phyloP scores from a whole-genome alignment of 1,140 invertebrate genomes.

The Ips typographus region DNA sequence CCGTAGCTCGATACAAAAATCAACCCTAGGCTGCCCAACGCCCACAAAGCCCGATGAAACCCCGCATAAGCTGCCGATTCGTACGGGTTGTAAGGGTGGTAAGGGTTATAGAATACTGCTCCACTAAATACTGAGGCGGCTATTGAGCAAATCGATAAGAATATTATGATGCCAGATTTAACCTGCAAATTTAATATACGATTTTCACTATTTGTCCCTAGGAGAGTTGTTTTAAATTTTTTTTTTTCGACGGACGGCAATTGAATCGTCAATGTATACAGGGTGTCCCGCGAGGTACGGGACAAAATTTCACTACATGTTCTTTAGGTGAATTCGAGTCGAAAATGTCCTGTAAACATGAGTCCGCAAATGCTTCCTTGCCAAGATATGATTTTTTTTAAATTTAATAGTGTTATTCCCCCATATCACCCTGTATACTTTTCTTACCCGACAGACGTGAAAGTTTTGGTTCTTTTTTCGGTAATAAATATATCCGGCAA shows the following conservation, averaged over 20 bases:
- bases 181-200: constrained; percentile 38
- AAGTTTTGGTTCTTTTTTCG: constrained; percentile 45
- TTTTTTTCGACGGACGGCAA: background rate
- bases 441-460: constrained; percentile 52
- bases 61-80: constrained; percentile 60
- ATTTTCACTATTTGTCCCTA: too few species aligned
- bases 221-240: background rate
- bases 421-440: background rate
- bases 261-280: background rate
- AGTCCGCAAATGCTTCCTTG: too few species aligned
- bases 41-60: constrained; percentile 60
- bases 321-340: too few species aligned
- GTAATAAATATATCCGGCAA: constrained; percentile 55
- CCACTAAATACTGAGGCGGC: constrained; percentile 51
- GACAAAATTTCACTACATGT: too few species aligned
- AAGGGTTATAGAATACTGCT: constrained; percentile 52
- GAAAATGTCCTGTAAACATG: too few species aligned
- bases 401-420: background rate
- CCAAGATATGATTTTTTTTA: too few species aligned
- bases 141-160: constrained; percentile 48
- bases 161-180: constrained; percentile 49
- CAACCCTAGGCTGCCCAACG: constrained; percentile 55
- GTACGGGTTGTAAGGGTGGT: constrained; percentile 52
- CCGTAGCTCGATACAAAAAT: constrained; percentile 53
- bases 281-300: too few species aligned